Conservation (phyloP, 2,797 vertebrate species). For the Hybognathus amarus region DNA sequence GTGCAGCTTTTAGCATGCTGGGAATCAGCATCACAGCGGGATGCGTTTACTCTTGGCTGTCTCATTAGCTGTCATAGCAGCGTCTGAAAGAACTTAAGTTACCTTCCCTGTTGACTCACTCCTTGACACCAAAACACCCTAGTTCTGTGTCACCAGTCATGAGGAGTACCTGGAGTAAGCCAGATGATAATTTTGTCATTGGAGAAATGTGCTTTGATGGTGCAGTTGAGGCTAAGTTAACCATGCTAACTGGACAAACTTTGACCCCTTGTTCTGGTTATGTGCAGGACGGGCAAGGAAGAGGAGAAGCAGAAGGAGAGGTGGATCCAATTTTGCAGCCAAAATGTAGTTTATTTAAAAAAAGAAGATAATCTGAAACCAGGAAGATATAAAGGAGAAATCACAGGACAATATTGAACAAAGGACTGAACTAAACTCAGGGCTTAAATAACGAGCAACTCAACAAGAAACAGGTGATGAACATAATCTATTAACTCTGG, state of each 20-base stretch:
- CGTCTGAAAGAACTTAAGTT: slow-evolving; percentile 40
- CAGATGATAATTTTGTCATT: too few species aligned
- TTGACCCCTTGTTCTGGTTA: background rate
- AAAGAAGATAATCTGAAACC: background rate
- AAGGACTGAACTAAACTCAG: background rate
- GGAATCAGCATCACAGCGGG: slow-evolving; percentile 43
- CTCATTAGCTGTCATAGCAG: slow-evolving; percentile 54
- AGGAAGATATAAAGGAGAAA: background rate
- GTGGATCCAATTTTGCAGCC: background rate
- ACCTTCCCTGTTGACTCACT: background rate
- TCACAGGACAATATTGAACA: background rate
- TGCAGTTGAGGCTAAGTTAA: background rate
- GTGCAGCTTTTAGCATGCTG: slow-evolving; percentile 24
- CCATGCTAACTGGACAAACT: background rate
- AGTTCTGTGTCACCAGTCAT: background rate
- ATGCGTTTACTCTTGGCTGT: slow-evolving; percentile 53
- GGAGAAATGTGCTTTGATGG: background rate
- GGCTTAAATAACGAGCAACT: background rate
- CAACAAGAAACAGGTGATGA: background rate
- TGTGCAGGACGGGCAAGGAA: background rate
- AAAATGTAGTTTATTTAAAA: background rate
- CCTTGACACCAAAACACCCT: background rate
- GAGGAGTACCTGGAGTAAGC: background rate
- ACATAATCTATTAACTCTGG: background rate
- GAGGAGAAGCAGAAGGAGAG: background rate